Evolutionary conservation across 1,140 invertebrate species (phyloP), one percentile per base, ranked within the genome.

Genomic region (Scaptomyza hsui): DNA sequence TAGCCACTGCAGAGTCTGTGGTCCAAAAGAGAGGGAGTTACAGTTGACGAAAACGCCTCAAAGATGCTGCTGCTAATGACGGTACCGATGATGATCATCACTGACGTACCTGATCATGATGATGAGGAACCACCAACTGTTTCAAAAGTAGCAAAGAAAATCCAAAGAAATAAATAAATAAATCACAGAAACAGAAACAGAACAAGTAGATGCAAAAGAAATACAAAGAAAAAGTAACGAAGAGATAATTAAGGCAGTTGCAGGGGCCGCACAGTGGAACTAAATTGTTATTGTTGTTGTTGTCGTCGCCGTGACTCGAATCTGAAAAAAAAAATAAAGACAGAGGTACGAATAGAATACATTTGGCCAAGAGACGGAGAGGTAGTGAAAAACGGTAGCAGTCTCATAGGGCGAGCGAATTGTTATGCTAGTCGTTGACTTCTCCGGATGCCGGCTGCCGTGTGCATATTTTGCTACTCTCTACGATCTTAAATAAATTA

Each of bases 391-490:
- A 88, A 88, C 82, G 75, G 82, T 88, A 88, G 82, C 82, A 24
- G 68, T 68, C 82, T 75, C 82, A 88, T 82, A 88, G 82, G 82
- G 82, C 75, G 82, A 88, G 82, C 82, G 82, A 82, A 88, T 88
- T 88, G 82, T 88, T 86, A 86, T 88, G 78, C 82, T 85, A 85
- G 81, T 85, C 80, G 80, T 85, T 67, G 68, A 64, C 81, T 80
- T 75, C 52, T 69, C 60, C 44, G 15, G 26, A 29, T 65, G 42
- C 37, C 29, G 57, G 41, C 37, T 42, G 42, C 52, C 48, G 53
- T 70, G 67, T 55, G 60, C 60, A 64, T 64, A 70, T 70, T 88
- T 86, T 82, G 82, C 82, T 75, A 73, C 60, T 69, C 65, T 75
- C 39, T 75, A 89, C 75, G 75, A 89, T 88, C 78, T 59, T 32